These are phyloP conservation scores for Horisme vitalbata DNA, from an alignment of 2,888 invertebrate species.

Conservation along the genomic window DNA sequence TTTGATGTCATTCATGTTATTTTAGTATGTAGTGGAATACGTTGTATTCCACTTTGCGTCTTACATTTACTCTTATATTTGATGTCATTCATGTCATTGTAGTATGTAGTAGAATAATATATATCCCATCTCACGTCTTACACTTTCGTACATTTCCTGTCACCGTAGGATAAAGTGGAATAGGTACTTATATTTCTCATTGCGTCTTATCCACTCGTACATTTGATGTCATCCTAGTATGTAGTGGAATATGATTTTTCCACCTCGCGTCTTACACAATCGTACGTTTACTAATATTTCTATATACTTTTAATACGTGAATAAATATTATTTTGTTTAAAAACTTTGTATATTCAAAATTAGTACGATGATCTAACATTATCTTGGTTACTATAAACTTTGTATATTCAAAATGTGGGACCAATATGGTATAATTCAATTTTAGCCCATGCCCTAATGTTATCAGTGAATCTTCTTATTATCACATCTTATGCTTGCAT, in stretches of 20 bases:
- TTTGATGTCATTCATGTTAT: no score
- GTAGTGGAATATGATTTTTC: slow-evolving; percentile 62
- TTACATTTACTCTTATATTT: no score
- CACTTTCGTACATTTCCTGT: slow-evolving; percentile 61
- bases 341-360: not conserved
- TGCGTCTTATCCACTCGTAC: no score
- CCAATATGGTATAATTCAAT: slow-evolving; percentile 5
- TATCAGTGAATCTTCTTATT: slow-evolving; percentile 17
- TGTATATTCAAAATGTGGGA: slow-evolving; percentile 9
- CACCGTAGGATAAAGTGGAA: no score
- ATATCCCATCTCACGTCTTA: slow-evolving; percentile 73
- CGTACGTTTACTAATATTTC: slow-evolving; percentile 51
- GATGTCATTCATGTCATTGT: no score
- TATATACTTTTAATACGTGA: slow-evolving; percentile 4
- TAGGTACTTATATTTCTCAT: no score
- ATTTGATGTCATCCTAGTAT: no score
- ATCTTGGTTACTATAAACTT: not conserved
- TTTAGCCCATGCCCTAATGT: not conserved
- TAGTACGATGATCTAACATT: not conserved
- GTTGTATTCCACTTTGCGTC: no score
- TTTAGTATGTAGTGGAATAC: no score
- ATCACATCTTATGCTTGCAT: slow-evolving; percentile 44
- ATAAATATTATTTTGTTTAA: not conserved
- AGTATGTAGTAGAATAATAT: not conserved
- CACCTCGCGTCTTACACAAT: slow-evolving; percentile 73